Evolutionary conservation across 2,888 invertebrate genomes (phyloP).

Genomic region (Troides helena): DNA sequence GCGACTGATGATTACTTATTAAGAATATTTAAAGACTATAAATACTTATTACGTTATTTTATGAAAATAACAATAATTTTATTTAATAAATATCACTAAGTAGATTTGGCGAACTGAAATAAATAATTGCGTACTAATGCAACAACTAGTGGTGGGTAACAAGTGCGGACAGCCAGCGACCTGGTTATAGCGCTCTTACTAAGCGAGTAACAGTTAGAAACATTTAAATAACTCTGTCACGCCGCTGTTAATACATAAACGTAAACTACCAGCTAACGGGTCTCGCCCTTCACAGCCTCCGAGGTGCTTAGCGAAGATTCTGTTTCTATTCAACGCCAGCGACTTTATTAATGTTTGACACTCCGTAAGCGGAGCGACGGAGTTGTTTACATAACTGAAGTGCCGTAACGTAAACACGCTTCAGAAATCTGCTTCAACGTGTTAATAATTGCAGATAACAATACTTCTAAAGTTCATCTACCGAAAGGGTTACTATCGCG

Average conservation of each 20-base stretch:
- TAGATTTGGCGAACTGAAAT: conserved; percentile 5
- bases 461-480: neutral
- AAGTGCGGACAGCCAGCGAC: conserved; percentile 41
- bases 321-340: conserved; percentile 38
- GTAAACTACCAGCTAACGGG: conserved; percentile 57
- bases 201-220: conserved; percentile 61
- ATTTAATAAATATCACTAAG: conserved; percentile 6
- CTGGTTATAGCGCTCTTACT: conserved; percentile 57
- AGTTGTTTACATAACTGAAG: conserved; percentile 57
- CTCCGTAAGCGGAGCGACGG: conserved; percentile 44
- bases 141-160: conserved; percentile 2
- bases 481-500: neutral
- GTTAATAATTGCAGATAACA: conserved; percentile 6
- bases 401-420: conserved; percentile 44
- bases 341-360: conserved; percentile 47
- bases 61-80: neutral
- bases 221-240: conserved; percentile 72
- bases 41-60: neutral
- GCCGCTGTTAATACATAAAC: conserved; percentile 54
- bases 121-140: conserved; percentile 18
- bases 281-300: conserved; percentile 64
- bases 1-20: too few species aligned
- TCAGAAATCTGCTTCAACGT: conserved; percentile 32
- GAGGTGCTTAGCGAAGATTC: conserved; percentile 31
- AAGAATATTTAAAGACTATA: too few species aligned